Evolutionary conservation across 2,113 vertebrate genomes (phyloP).

Genomic region (Notarius lentiginosus): DNA sequence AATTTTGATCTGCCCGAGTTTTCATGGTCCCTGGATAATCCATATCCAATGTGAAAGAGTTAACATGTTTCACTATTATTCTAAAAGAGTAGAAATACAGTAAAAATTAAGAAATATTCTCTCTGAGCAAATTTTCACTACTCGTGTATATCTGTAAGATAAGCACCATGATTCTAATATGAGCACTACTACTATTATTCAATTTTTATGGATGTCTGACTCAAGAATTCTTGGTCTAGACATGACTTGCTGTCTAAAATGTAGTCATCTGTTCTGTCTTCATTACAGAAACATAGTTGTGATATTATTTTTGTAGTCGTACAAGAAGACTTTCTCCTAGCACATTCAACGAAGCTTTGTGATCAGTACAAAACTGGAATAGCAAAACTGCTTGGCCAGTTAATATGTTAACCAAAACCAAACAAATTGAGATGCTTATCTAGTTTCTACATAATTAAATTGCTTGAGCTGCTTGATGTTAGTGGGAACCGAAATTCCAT

Average conservation of each 20-base stretch:
- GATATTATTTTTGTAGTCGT: neutral
- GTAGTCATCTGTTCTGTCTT: neutral
- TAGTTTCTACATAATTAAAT: neutral
- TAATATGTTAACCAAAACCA: constrained; percentile 16
- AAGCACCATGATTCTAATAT: neutral
- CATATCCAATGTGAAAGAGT: neutral
- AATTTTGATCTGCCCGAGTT: neutral
- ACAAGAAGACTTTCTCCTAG: neutral
- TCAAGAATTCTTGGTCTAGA: neutral
- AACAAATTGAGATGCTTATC: constrained; percentile 20
- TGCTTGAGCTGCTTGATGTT: neutral
- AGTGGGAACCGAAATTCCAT: constrained; percentile 15
- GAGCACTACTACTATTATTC: neutral
- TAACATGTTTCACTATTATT: neutral
- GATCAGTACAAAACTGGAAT: neutral
- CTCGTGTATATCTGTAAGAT: neutral
- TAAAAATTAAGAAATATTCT: neutral
- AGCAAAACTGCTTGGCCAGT: neutral
- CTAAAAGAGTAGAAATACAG: neutral
- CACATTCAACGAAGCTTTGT: neutral
- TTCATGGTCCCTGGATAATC: neutral
- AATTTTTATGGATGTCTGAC: neutral
- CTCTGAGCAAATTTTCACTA: neutral
- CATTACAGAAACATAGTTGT: neutral
- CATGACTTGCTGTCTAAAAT: neutral